phyloP scores from a whole-genome alignment of 2,113 vertebrate species.

The Perognathus longimembris region DNA sequence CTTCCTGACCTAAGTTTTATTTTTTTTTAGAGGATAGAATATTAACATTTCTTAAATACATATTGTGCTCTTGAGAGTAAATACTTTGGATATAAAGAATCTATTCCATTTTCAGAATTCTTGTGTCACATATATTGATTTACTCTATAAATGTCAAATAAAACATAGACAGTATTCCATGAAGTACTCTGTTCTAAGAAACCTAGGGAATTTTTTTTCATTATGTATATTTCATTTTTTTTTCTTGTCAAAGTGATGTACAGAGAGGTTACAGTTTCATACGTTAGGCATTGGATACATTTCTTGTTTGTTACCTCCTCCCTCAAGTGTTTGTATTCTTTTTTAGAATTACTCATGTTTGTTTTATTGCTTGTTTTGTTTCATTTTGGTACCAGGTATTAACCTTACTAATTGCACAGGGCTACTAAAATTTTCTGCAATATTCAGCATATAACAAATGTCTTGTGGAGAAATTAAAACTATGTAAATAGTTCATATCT shows the following conservation, averaged over 20 bases:
- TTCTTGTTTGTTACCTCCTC: no score
- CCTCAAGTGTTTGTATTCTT: constrained; percentile 27
- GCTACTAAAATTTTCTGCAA: background rate
- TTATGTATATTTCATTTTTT: no score
- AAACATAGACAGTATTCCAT: background rate
- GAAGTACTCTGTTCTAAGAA: background rate
- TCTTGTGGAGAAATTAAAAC: constrained; percentile 44
- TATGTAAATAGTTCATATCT: background rate
- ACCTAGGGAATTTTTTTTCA: background rate
- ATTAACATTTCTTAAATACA: background rate
- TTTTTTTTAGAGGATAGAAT: background rate
- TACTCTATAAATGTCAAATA: background rate
- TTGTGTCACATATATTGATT: background rate
- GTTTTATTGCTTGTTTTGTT: no score
- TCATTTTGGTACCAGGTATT: background rate
- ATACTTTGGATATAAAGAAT: background rate
- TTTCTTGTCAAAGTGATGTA: no score
- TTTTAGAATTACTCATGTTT: background rate
- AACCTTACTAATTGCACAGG: background rate
- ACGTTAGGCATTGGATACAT: no score
- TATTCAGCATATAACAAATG: background rate
- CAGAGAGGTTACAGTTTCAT: no score
- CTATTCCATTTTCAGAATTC: constrained; percentile 12
- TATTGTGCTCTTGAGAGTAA: background rate
- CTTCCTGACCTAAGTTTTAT: constrained; percentile 14